These are phyloP conservation scores for Cettia cetti DNA, from an alignment of 2,113 vertebrate species.

Conservation along the genomic window DNA sequence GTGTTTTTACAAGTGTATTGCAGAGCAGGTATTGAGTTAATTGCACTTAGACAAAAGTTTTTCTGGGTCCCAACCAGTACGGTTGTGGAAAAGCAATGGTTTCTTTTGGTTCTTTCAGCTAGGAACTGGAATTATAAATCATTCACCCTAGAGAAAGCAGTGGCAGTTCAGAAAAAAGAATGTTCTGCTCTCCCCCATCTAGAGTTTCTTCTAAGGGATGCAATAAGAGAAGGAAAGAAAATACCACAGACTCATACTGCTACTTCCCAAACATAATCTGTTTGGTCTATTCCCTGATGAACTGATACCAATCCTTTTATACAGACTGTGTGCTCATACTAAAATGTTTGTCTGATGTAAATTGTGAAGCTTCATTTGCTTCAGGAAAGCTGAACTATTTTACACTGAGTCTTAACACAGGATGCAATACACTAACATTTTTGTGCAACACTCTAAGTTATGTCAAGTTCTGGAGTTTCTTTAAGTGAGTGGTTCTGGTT, in stretches of 20 bases:
- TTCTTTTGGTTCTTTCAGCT: not conserved
- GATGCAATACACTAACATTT: not conserved
- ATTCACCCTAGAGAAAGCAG: not conserved
- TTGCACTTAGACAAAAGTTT: not conserved
- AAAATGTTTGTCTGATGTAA: not conserved
- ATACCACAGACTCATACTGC: not conserved
- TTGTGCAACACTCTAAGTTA: not conserved
- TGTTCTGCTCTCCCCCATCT: accelerated
- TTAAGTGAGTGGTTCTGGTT: not conserved
- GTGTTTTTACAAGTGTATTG: not conserved
- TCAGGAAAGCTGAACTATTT: not conserved
- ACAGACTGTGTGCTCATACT: not conserved
- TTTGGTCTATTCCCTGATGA: not conserved
- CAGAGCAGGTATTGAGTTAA: not conserved
- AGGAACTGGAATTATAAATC: not conserved
- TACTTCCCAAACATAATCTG: not conserved
- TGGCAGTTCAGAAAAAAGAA: not conserved
- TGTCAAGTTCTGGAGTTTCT: not conserved
- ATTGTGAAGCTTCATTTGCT: not conserved
- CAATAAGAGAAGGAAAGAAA: not conserved
- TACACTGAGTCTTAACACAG: not conserved
- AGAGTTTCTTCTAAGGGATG: not conserved
- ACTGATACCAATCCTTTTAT: not conserved
- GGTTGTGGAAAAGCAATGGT: not conserved
- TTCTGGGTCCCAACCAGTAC: not conserved